Conservation (phyloP, 1,140 invertebrate species). For the Macrostomum lignano region DNA sequence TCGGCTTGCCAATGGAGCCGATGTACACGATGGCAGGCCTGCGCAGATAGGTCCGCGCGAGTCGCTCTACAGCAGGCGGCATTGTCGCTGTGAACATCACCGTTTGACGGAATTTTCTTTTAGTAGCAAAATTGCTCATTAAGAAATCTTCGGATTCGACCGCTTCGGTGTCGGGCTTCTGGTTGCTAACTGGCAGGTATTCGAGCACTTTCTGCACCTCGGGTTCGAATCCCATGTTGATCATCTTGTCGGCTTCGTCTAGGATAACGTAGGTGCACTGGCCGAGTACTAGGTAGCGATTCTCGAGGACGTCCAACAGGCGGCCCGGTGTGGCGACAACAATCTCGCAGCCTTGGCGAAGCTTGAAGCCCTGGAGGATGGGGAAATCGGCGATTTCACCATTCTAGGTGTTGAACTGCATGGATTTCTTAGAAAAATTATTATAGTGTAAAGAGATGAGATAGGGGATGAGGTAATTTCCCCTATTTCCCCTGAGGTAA, state of each 20-base stretch:
- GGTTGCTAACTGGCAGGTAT: conserved; percentile 87
- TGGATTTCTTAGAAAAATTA: too few relatives aligned
- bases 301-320: conserved; percentile 91
- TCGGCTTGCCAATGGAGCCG: conserved; percentile 85
- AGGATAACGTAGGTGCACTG: conserved; percentile 48
- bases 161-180: conserved; percentile 90
- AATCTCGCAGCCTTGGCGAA: conserved; percentile 68
- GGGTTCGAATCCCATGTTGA: conserved; percentile 96
- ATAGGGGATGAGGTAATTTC: too few relatives aligned
- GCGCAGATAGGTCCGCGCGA: conserved; percentile 71
- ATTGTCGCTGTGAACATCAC: conserved; percentile 99
- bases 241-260: conserved; percentile 69
- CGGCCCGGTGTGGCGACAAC: conserved; percentile 99
- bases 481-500: too few relatives aligned
- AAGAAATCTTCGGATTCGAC: conserved; percentile 74
- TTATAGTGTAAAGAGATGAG: too few relatives aligned
- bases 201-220: conserved; percentile 91
- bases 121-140: conserved; percentile 57
- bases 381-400: too few relatives aligned
- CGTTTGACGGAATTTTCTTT: conserved; percentile 91
- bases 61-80: conserved; percentile 77
- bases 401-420: too few relatives aligned
- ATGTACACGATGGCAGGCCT: conserved; percentile 91
- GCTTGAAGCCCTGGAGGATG: conserved; percentile 53
- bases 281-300: conserved; percentile 75